A percentile compares a stretch with the other conserved stretches of the same genome.
phyloP scores from a whole-genome alignment of 2,113 vertebrate species.

The Ursus arctos region DNA sequence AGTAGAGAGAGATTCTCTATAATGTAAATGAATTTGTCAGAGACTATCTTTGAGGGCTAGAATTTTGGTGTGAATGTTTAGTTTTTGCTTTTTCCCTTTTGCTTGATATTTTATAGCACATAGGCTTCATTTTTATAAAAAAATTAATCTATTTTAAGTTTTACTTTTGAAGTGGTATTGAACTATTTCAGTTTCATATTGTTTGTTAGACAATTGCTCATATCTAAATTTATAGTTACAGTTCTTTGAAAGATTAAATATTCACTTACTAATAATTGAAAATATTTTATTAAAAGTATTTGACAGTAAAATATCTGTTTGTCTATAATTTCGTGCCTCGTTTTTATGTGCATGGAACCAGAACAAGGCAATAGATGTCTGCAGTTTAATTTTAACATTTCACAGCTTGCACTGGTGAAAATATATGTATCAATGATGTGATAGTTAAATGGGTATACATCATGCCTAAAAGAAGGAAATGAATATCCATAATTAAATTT shows the following conservation, averaged over 20 bases:
- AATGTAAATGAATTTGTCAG: background rate
- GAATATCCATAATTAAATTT: conserved; percentile 73
- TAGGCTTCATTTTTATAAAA: background rate
- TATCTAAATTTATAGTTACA: background rate
- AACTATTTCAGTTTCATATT: background rate
- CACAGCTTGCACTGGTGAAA: conserved; percentile 37
- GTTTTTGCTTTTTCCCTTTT: background rate
- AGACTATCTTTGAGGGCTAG: background rate
- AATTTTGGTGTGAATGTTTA: background rate
- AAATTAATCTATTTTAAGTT: background rate
- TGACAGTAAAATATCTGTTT: conserved; percentile 7
- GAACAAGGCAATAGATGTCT: background rate
- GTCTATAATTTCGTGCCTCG: background rate
- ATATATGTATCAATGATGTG: conserved; percentile 50
- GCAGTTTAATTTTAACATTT: conserved; percentile 59
- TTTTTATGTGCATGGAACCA: conserved; percentile 39
- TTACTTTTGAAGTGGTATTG: conserved; percentile 5
- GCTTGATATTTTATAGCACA: background rate
- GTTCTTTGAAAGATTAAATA: conserved; percentile 43
- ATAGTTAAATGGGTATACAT: conserved; percentile 65
- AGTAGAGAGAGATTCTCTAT: background rate
- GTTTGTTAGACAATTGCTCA: background rate
- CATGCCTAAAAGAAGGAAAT: conserved; percentile 71
- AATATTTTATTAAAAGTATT: conserved; percentile 15
- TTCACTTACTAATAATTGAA: conserved; percentile 8